Evolutionary conservation across 2,797 vertebrate species (phyloP).

Genomic region (Microchirus variegatus): DNA sequence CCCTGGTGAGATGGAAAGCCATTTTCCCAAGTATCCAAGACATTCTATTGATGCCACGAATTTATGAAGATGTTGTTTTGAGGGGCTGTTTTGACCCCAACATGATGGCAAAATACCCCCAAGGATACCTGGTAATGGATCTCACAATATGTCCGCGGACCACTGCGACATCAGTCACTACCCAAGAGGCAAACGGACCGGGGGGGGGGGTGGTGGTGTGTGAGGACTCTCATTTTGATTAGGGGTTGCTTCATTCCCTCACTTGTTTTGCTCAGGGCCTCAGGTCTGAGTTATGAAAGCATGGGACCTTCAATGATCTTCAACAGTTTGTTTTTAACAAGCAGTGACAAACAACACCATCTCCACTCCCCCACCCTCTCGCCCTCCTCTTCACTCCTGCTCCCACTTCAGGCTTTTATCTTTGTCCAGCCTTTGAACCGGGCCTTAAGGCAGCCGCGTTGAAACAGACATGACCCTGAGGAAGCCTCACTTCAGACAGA

Average conservation of each 20-base stretch:
- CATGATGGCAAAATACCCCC: constrained; percentile 53
- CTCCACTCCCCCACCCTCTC: constrained; percentile 7
- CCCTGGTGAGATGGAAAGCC: constrained; percentile 35
- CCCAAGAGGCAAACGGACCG: constrained; percentile 27
- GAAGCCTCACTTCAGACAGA: constrained; percentile 43
- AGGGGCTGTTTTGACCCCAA: constrained; percentile 50
- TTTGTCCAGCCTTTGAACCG: constrained; percentile 66
- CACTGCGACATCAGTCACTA: constrained; percentile 46
- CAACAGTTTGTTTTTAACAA: constrained; percentile 65
- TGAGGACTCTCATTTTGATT: constrained; percentile 60
- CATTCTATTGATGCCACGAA: constrained; percentile 38
- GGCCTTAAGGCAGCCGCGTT: constrained; percentile 53
- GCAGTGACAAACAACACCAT: constrained; percentile 65
- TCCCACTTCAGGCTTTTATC: constrained; percentile 58
- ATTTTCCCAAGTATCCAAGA: constrained; percentile 38
- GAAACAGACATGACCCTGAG: constrained; percentile 54
- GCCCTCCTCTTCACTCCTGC: constrained; percentile 7
- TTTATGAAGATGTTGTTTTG: constrained; percentile 67
- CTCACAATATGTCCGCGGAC: constrained; percentile 11
- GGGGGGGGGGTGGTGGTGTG: background rate
- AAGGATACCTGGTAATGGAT: constrained; percentile 56
- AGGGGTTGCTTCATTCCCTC: constrained; percentile 37
- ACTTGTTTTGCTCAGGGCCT: constrained; percentile 55
- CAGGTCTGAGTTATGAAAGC: constrained; percentile 51
- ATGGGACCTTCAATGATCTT: constrained; percentile 50